These are phyloP conservation scores for Mormyrus proboscirostris DNA, from an alignment of 2,797 vertebrate genomes.

Conservation along the genomic window DNA sequence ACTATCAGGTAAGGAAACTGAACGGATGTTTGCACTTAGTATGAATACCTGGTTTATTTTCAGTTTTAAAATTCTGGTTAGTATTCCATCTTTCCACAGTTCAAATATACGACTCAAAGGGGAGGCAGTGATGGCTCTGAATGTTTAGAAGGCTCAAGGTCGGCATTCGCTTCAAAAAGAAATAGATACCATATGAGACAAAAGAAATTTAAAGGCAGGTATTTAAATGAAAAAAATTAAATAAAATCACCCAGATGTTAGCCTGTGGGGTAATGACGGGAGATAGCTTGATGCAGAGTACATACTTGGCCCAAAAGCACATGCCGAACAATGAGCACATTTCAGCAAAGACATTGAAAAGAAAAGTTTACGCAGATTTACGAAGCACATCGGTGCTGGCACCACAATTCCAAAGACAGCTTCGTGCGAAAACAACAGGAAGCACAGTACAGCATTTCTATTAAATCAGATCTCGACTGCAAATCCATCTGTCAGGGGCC, in stretches of 20 bases:
- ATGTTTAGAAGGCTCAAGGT: background rate
- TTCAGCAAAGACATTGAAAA: background rate
- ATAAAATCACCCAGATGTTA: background rate
- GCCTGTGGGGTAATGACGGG: background rate
- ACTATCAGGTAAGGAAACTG: background rate
- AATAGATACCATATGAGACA: background rate
- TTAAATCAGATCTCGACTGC: constrained; percentile 26
- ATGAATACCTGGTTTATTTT: background rate
- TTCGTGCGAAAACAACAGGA: background rate
- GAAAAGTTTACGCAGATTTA: background rate
- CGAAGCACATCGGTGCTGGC: background rate
- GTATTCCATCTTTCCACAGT: background rate
- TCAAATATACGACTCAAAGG: background rate
- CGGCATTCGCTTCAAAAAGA: background rate
- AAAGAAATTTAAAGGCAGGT: background rate
- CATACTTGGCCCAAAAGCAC: background rate
- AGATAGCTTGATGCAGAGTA: background rate
- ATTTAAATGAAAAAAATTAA: background rate
- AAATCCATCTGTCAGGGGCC: constrained; percentile 42
- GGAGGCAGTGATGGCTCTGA: background rate
- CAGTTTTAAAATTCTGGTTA: background rate
- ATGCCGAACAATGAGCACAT: background rate
- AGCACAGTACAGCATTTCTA: background rate
- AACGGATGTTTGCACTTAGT: background rate
- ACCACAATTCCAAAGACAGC: background rate